Evolutionary conservation across 2,113 vertebrate species (phyloP), one percentile per base, ranked within the genome.

Genomic region (Xiphophorus maculatus): DNA sequence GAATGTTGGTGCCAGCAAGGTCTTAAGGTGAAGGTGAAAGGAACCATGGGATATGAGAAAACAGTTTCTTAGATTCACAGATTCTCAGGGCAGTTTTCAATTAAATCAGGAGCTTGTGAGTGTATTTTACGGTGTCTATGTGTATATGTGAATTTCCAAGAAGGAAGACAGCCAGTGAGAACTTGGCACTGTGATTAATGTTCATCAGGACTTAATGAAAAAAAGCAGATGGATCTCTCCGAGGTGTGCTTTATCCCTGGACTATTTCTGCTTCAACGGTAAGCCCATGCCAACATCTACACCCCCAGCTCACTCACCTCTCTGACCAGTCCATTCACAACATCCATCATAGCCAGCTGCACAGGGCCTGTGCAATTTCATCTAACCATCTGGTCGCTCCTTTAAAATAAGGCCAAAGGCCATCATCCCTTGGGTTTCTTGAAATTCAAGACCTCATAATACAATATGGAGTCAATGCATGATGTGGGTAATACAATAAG

Each of bases 181-280:
- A 84, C 71, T 87, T 93, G 92, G 91, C 92, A 90, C 79, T 9
- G 67, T 67, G 64, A 77, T 65, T 74, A 68, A 78, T 89, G 83
- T 84, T 89, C 84, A 89, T 89, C 86, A 91, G 81, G 87, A 80
- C 73, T 78, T 81, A 77, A 87, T 63, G 83, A 79, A 75, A 83
- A 81, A 48, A 82, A 93, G 85, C 92, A 94, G 93, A 94, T 94
- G 92, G 93, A 91, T 77, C 72, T 81, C 83, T 82, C 84, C 48
- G 83, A 90, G 85, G 88, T 89, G 86, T 84, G 71, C 80, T 80
- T 71, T 81, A 82, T 33, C 42, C 74, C 76, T 51, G 5, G 69
- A 89, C 73, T 72, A 82, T 69, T 58, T 80, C 74, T 54, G 42
- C 67, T 77, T 79, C 71, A 67, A 63, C 42, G 19, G 42, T 76